phyloP scores from a whole-genome alignment of 2,797 vertebrate genomes.

The Gallirallus australis region DNA sequence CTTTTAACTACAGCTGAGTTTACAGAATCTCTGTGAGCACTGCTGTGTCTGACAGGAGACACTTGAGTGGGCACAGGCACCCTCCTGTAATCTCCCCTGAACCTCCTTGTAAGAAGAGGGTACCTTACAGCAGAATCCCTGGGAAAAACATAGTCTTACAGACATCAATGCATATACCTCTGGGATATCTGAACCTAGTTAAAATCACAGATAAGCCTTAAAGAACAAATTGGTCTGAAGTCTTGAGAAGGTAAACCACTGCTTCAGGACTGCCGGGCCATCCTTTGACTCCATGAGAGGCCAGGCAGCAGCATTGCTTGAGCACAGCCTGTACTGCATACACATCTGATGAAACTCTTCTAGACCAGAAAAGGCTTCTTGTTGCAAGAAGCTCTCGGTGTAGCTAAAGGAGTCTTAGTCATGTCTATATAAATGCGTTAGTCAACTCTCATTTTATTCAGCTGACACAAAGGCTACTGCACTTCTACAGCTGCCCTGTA shows the following conservation, averaged over 20 bases:
- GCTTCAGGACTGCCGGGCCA: not conserved
- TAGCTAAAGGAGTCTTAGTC: not conserved
- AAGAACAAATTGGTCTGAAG: not conserved
- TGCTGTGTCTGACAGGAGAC: not conserved
- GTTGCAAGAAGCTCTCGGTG: not conserved
- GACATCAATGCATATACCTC: not conserved
- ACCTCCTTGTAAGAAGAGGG: accelerated
- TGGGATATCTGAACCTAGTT: not conserved
- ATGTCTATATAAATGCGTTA: not conserved
- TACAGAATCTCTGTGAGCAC: not conserved
- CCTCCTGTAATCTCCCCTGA: accelerated
- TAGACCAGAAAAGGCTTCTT: not conserved
- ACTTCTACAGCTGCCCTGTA: not conserved
- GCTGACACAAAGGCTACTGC: not conserved
- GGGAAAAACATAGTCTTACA: not conserved
- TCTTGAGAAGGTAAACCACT: not conserved
- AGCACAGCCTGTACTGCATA: not conserved
- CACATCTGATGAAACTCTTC: not conserved
- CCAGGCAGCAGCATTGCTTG: not conserved
- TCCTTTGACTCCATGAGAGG: accelerated
- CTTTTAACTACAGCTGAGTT: not conserved
- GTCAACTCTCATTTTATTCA: not conserved
- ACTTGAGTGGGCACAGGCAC: not conserved
- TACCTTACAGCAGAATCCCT: not conserved
- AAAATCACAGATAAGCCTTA: not conserved